These are phyloP conservation scores for Cichladusa arquata DNA, from an alignment of 2,113 vertebrate genomes.

Conservation along the genomic window DNA sequence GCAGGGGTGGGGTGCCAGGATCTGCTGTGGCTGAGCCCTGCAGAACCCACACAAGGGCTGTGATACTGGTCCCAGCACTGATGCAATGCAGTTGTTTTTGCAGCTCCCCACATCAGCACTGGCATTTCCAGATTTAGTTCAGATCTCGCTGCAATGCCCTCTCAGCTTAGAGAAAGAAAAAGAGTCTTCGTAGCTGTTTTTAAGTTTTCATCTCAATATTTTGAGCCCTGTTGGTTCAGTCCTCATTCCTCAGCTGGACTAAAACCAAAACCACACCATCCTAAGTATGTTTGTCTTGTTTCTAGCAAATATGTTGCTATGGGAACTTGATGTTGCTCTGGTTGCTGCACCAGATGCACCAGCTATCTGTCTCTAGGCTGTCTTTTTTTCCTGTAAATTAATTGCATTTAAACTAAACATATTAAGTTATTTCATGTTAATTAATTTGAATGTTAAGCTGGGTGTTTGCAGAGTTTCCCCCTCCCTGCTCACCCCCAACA, in stretches of 20 bases:
- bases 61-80: neutral
- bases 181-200: neutral
- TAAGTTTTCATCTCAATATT: neutral
- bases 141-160: neutral
- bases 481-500: neutral
- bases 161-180: neutral
- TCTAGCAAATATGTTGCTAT: constrained; percentile 71
- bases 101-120: neutral
- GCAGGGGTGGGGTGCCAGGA: neutral
- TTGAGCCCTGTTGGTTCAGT: neutral
- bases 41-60: neutral
- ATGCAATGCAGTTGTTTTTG: neutral
- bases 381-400: constrained; percentile 61
- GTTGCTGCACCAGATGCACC: constrained; percentile 13
- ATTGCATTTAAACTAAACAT: constrained; percentile 72
- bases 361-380: constrained; percentile 45
- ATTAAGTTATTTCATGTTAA: constrained; percentile 69
- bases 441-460: constrained; percentile 70
- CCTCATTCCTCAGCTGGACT: neutral
- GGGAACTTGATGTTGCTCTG: constrained; percentile 62
- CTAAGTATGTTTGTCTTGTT: constrained; percentile 3
- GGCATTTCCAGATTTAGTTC: neutral
- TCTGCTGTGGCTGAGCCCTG: neutral
- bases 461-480: neutral
- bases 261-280: neutral